phyloP scores from a whole-genome alignment of 2,888 invertebrate species.

The Acanthococcus lagerstroemiae region DNA sequence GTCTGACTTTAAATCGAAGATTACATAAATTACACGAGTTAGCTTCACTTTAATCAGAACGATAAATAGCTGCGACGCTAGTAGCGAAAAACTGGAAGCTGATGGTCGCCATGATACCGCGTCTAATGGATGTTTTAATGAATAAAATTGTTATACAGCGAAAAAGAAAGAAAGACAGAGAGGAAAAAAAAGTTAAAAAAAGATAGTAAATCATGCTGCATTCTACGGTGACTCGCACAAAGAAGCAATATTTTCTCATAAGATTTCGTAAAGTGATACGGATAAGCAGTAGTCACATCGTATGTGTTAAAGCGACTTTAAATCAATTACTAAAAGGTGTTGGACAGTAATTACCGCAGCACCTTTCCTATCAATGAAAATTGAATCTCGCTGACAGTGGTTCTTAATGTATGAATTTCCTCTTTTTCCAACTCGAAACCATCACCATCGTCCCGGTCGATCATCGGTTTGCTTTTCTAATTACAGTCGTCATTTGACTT shows the following conservation, averaged over 20 bases:
- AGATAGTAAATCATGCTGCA: slow-evolving; percentile 28
- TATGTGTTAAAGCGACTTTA: slow-evolving; percentile 29
- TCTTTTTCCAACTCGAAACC: background rate
- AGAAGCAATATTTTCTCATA: slow-evolving; percentile 30
- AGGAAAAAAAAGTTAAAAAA: background rate
- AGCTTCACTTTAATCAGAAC: slow-evolving; percentile 25
- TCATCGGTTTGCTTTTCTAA: background rate
- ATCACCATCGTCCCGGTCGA: background rate
- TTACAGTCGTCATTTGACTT: no score
- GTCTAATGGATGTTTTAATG: slow-evolving; percentile 29
- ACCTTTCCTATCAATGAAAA: slow-evolving; percentile 30
- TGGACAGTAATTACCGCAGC: slow-evolving; percentile 33
- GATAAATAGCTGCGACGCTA: slow-evolving; percentile 17
- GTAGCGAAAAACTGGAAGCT: slow-evolving; percentile 29
- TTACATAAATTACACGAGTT: slow-evolving; percentile 28
- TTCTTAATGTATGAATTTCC: background rate
- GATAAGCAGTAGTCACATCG: slow-evolving; percentile 29
- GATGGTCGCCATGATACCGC: slow-evolving; percentile 30
- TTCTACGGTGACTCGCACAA: slow-evolving; percentile 9
- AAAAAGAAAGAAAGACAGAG: slow-evolving; percentile 9
- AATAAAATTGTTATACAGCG: slow-evolving; percentile 5
- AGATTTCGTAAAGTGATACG: slow-evolving; percentile 29
- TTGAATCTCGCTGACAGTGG: slow-evolving; percentile 24
- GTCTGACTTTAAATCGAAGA: slow-evolving; percentile 3
- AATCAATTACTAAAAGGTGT: slow-evolving; percentile 30